Conservation (phyloP, 2,888 invertebrate species). For the Eutolmus rufibarbis region DNA sequence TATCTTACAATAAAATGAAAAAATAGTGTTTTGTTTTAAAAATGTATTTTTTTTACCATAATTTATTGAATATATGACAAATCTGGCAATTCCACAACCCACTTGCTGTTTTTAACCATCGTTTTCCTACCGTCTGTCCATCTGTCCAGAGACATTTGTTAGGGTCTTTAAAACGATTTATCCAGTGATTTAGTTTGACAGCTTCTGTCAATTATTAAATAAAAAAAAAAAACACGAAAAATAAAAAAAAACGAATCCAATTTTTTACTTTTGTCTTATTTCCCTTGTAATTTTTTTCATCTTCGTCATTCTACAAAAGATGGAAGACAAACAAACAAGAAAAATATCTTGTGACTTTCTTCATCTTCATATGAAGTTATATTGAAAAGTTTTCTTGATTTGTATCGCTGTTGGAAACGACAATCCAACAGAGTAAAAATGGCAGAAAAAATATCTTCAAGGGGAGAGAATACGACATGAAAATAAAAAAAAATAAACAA, state of each 20-base stretch:
- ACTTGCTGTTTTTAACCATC: not conserved
- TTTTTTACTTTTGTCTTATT: too few relatives aligned
- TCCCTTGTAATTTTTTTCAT: too few relatives aligned
- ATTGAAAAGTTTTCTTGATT: not conserved
- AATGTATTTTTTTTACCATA: not conserved
- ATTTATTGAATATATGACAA: not conserved
- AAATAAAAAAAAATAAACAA: not conserved
- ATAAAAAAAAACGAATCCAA: too few relatives aligned
- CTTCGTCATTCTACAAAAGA: not conserved
- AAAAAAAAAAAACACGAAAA: not conserved
- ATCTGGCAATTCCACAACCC: not conserved
- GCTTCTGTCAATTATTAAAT: slow-evolving; percentile 17
- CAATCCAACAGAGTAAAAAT: not conserved
- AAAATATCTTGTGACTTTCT: not conserved
- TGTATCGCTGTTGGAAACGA: not conserved
- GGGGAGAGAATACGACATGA: not conserved
- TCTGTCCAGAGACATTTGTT: slow-evolving; percentile 20
- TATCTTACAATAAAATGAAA: too few relatives aligned
- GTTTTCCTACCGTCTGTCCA: slow-evolving; percentile 14
- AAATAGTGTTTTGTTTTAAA: not conserved
- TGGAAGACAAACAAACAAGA: not conserved
- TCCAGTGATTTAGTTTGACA: slow-evolving; percentile 32
- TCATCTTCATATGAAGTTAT: not conserved
- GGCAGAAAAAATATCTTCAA: not conserved
- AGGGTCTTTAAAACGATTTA: not conserved